Evolutionary conservation across 2,888 invertebrate genomes (phyloP).

Genomic region (Pheosia gnoma): DNA sequence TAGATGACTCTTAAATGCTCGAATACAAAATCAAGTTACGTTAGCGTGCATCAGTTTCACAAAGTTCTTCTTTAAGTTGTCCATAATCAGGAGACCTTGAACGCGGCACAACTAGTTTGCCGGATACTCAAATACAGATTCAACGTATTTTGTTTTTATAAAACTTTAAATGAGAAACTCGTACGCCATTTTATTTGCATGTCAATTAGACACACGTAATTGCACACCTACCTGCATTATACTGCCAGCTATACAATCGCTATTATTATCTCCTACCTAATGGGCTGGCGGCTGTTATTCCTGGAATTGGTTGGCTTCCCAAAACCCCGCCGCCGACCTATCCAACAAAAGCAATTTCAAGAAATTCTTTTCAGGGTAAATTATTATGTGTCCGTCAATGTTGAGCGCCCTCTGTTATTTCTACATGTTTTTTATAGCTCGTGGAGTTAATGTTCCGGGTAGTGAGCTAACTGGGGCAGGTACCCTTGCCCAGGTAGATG

Average conservation of each 20-base stretch:
- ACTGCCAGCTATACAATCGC: not conserved
- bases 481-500: conserved; percentile 70
- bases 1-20: not conserved
- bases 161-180: not conserved
- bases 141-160: not conserved
- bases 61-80: not conserved
- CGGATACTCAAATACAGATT: not conserved
- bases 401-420: conserved; percentile 59
- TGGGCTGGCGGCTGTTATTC: conserved; percentile 23
- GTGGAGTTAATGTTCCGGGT: conserved; percentile 75
- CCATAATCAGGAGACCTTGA: not conserved
- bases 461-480: conserved; percentile 70
- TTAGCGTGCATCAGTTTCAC: too few species aligned
- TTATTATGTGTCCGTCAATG: conserved; percentile 62
- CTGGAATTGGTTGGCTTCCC: conserved; percentile 23
- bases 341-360: conserved; percentile 52
- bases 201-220: not conserved
- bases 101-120: not conserved
- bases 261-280: conserved; percentile 17
- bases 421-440: conserved; percentile 67
- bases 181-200: not conserved
- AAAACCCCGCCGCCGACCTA: conserved; percentile 17
- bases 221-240: conserved; percentile 1
- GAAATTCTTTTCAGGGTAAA: conserved; percentile 55
- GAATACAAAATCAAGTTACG: too few species aligned